Evolutionary conservation across 2,113 vertebrate genomes (phyloP).

Genomic region (Menidia beryllina): DNA sequence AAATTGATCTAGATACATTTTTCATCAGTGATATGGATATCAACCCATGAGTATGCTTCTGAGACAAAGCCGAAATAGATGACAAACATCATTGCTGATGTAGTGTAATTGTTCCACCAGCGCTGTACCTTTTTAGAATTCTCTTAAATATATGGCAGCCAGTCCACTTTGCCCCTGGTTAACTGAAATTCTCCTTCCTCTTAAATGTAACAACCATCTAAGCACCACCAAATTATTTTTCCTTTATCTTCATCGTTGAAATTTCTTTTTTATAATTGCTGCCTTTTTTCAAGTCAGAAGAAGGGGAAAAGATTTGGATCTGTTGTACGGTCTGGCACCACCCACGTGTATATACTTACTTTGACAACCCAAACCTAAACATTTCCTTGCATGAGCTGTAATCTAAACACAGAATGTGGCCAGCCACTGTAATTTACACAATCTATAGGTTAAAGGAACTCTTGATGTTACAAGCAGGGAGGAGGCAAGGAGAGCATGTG

Average conservation of each 20-base stretch:
- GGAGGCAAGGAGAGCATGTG: conserved; percentile 18
- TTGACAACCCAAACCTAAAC: conserved; percentile 67
- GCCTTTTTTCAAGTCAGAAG: conserved; percentile 21
- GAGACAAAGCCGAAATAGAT: conserved; percentile 49
- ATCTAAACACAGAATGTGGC: conserved; percentile 48
- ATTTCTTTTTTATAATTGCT: background rate
- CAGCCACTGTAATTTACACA: conserved; percentile 65
- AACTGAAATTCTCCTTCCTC: conserved; percentile 1
- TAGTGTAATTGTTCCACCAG: conserved; percentile 48
- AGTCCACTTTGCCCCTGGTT: conserved; percentile 16
- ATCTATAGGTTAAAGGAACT: conserved; percentile 58
- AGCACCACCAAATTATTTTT: background rate
- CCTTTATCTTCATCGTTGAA: conserved; percentile 7
- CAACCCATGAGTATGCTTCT: conserved; percentile 26
- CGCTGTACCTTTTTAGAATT: conserved; percentile 43
- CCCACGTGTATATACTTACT: conserved; percentile 42
- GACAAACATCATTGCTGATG: conserved; percentile 43
- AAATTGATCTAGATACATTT: conserved; percentile 50
- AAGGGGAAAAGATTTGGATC: conserved; percentile 1
- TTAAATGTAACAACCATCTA: conserved; percentile 21
- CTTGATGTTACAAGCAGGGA: conserved; percentile 8
- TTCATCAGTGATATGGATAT: conserved; percentile 37
- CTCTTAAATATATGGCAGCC: conserved; percentile 21
- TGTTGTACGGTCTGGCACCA: conserved; percentile 64
- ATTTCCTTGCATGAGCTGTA: conserved; percentile 62